Evolutionary conservation across 2,888 invertebrate genomes (phyloP), one percentile per base, ranked within the genome.

Genomic region (Vanessa cardui): DNA sequence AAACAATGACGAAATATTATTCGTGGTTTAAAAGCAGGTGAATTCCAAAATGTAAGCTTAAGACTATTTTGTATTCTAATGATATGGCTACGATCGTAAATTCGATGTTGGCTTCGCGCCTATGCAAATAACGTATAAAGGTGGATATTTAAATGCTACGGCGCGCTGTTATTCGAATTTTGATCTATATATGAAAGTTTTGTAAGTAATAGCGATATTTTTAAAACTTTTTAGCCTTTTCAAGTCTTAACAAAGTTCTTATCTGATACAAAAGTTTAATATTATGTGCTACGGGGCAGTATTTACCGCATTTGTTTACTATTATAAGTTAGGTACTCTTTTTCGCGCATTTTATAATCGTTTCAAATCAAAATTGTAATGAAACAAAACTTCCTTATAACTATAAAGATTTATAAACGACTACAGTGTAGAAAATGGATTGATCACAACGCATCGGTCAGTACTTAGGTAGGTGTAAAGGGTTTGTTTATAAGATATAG

Each of bases 11-110:
- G 15, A 52, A 1, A 54, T 9, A 16, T 31, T 31, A 6, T 31
- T 54, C 16, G 26, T 31, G 31, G 15, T 5, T n/a, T 54, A 26
- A 12, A 21, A 31, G 12, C 20, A 50, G 18, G 21, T 21, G 21
- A 33, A 9, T 39, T 39, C 12, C 12, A 12, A 81, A 78, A 76
- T 77, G 72, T 60, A 77, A 79, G 80, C 81, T 81, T 79, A 81
- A 77, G 74, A 65, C 77, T 79, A 78, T 81, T 82, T 74, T 70
- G 75, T 73, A 73, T 76, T 79, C 84, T 86, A 86, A 82, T 84
- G 87, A 86, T 86, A 86, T 85, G 86, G 81, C 78, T 83, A 83
- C 78, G 83, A 83, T 83, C 78, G 79, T 81, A 85, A 81, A 83
- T 81, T 83, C 82, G 80, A 82, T 68, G 71, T 80, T 78, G 81